These are phyloP conservation scores for Tethya wilhelma DNA, from an alignment of 37 sponge, comb jelly and placozoan genomes.

Conservation along the genomic window DNA sequence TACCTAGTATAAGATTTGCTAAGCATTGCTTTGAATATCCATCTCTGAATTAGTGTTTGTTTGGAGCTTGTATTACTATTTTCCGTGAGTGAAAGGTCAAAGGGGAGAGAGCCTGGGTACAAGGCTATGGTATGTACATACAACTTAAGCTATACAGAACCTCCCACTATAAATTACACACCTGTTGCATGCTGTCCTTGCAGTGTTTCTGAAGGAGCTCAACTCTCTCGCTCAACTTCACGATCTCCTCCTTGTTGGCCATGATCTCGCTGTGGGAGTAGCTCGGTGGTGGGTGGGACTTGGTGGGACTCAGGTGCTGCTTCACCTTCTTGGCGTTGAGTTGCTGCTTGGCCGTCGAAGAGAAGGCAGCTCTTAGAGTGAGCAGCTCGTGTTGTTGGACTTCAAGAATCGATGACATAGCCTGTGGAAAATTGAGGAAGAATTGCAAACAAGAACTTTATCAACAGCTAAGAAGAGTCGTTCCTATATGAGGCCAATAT, in stretches of 20 bases:
- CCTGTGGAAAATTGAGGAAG: slow-evolving; percentile 10
- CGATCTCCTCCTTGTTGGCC: slow-evolving; percentile 18
- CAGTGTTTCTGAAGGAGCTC: slow-evolving; percentile 20
- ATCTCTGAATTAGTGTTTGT: not conserved
- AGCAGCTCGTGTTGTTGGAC: slow-evolving; percentile 34
- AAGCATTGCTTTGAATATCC: not conserved
- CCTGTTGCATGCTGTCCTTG: slow-evolving; percentile 20
- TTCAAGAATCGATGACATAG: slow-evolving; percentile 38
- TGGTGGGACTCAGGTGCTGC: not conserved
- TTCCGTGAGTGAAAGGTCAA: too few relatives aligned
- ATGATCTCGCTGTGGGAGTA: slow-evolving; percentile 4
- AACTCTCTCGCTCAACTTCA: slow-evolving; percentile 25
- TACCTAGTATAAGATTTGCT: not conserved
- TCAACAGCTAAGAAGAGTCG: too few relatives aligned
- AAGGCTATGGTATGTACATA: too few relatives aligned
- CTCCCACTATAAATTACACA: not conserved
- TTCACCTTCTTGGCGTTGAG: slow-evolving; percentile 3
- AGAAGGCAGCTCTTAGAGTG: slow-evolving; percentile 15
- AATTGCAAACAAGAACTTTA: too few relatives aligned
- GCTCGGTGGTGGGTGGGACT: not conserved
- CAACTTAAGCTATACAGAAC: not conserved
- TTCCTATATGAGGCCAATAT: too few relatives aligned
- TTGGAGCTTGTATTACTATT: too few relatives aligned
- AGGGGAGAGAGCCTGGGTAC: too few relatives aligned
- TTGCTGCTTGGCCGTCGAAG: not conserved